Evolutionary conservation across 1,140 invertebrate species (phyloP), one percentile per base, ranked within the genome.

Genomic region (fruit fly (Drosophila melanogaster)): DNA sequence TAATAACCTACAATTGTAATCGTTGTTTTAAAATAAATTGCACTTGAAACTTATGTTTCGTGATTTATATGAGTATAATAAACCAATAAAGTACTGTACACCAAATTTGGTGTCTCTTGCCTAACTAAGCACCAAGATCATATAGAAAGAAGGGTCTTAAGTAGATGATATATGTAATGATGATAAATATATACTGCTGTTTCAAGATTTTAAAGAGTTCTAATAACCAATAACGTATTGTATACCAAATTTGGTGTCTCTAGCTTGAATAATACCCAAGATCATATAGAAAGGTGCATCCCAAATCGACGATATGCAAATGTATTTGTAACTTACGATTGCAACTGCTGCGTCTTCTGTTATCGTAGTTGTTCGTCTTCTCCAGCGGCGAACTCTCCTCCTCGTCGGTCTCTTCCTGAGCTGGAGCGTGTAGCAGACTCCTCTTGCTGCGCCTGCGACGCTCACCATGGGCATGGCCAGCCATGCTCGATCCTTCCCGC

Each of bases 401-500:
- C 30, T n/a, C 17, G 30, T 15, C 17, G 26, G 10, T 1, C 15
- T 5, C 1, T 11, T 33, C 24, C 1, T 47, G 37, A 14, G 2
- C 0, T 0, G 7, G 1, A 7, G n/a, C 33, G 0, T n/a, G 12
- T 0, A 22, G 6, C 14, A n/a, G 47, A 1, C 37, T 43, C 17
- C 71, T 75, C 8, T 44, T 53, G n/a, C 2, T 0, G 0, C 33
- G 62, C 46, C 55, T 70, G 30, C 72, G 78, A 5, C 60, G 41
- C 6, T 56, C 30, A 1, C 30, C 51, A 3, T 7, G 26, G 26
- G n/a, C 53, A 7, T 33, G 47, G 0, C 19, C 15, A 37, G 11
- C 22, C 0, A 1, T 46, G 8, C 14, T 19, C 19, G 30, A 22
- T 24, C 7, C 0, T 7, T 15, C 35, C 10, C 10, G 12, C 4